These are phyloP conservation scores for Campodea augens DNA, from an alignment of 1,140 invertebrate genomes.

Conservation along the genomic window DNA sequence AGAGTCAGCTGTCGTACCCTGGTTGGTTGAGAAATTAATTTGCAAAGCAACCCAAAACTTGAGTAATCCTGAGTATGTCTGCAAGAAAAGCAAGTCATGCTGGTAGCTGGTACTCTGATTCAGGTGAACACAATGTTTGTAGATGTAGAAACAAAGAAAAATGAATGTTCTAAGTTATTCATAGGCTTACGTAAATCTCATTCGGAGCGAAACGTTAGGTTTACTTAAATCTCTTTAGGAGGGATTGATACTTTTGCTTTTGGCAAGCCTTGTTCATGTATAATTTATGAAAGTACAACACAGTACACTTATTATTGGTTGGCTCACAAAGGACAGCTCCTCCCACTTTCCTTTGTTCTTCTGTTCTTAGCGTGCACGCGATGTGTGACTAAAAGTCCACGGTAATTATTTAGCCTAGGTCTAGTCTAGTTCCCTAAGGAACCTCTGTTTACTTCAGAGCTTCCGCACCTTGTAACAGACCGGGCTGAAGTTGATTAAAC, in stretches of 20 bases:
- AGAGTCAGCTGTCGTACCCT: too few species aligned
- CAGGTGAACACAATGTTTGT: constrained; percentile 32
- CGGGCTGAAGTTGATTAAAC: too few species aligned
- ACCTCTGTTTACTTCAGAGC: too few species aligned
- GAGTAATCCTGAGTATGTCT: constrained; percentile 11
- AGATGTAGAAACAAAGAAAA: neutral
- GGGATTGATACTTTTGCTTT: constrained; percentile 7
- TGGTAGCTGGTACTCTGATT: constrained; percentile 76
- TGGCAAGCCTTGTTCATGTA: constrained; percentile 1
- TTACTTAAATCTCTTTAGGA: constrained; percentile 4
- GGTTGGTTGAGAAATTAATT: too few species aligned
- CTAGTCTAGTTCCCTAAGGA: neutral
- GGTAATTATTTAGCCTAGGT: neutral
- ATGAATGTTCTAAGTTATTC: neutral
- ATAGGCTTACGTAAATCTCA: constrained; percentile 3
- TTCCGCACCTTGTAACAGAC: too few species aligned
- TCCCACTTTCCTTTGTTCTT: neutral
- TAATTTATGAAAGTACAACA: constrained; percentile 9
- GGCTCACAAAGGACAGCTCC: too few species aligned
- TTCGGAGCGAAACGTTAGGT: constrained; percentile 4
- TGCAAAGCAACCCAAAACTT: too few species aligned
- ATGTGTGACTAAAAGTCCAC: neutral
- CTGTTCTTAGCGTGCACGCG: neutral
- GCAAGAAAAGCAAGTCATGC: constrained; percentile 60
- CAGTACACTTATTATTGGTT: too few species aligned